Conservation (phyloP, 2,113 vertebrate species). For the Hiodon alosoides region DNA sequence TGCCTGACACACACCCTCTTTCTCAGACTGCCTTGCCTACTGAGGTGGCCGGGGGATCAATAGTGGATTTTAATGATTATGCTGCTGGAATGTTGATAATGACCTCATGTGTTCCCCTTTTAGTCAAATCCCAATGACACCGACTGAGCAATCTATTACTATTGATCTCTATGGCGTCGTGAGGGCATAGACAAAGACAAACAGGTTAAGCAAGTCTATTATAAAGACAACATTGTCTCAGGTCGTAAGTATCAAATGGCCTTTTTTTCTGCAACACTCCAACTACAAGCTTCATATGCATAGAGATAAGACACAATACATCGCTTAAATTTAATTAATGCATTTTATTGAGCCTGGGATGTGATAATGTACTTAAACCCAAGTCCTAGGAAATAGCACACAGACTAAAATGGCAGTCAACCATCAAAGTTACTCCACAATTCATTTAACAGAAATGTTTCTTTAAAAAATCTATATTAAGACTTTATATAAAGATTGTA, state of each 20-base stretch:
- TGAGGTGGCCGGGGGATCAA: constrained; percentile 32
- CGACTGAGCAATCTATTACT: constrained; percentile 25
- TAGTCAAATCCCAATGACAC: constrained; percentile 18
- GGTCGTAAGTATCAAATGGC: not conserved
- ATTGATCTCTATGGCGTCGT: constrained; percentile 25
- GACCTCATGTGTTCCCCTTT: constrained; percentile 26
- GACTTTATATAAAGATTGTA: no score
- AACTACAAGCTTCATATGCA: not conserved
- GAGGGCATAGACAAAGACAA: constrained; percentile 21
- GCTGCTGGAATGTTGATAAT: constrained; percentile 38
- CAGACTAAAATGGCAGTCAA: no score
- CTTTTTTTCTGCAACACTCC: not conserved
- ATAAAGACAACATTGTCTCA: constrained; percentile 19
- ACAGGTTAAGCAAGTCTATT: constrained; percentile 6
- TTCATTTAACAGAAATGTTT: no score
- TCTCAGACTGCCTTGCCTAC: constrained; percentile 25
- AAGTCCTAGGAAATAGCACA: no score
- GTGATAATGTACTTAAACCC: no score
- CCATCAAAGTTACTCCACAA: no score
- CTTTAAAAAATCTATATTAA: no score
- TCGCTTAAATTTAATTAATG: no score
- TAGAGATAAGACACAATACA: no score
- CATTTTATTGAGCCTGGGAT: no score
- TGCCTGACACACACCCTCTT: constrained; percentile 26
- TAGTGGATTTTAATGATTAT: constrained; percentile 33